phyloP scores from a whole-genome alignment of 2,113 vertebrate genomes.

The Alexandromys fortis region DNA sequence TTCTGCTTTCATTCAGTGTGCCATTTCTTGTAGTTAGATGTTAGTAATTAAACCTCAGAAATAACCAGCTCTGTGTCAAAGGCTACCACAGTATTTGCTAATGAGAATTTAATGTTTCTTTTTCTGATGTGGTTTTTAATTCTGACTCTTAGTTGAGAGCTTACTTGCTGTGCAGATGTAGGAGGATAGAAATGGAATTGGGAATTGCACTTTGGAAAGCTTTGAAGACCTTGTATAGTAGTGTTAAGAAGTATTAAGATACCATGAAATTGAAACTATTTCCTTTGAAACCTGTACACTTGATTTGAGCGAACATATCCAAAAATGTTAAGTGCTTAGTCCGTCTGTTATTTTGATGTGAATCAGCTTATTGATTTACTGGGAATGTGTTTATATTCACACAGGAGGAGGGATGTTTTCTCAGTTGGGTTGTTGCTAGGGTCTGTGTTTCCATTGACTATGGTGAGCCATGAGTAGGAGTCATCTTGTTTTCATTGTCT shows the following conservation, averaged over 20 bases:
- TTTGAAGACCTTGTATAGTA: conserved; percentile 50
- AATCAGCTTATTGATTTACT: conserved; percentile 59
- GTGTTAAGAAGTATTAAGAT: conserved; percentile 22
- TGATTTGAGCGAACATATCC: conserved; percentile 53
- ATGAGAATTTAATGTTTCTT: conserved; percentile 19
- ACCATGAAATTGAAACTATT: conserved; percentile 39
- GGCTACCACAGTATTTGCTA: neutral
- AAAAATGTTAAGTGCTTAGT: conserved; percentile 56
- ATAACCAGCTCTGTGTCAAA: neutral
- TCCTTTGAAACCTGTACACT: conserved; percentile 42
- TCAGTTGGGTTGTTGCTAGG: conserved; percentile 63
- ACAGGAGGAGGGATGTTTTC: conserved; percentile 59
- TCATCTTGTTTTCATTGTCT: conserved; percentile 79
- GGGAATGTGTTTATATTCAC: conserved; percentile 58
- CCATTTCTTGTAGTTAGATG: conserved; percentile 50
- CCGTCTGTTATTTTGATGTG: conserved; percentile 52
- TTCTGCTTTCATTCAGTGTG: neutral
- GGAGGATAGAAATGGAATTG: conserved; percentile 39
- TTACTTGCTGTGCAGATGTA: neutral
- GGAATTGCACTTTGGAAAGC: conserved; percentile 16
- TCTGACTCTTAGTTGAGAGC: neutral
- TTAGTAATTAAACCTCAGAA: conserved; percentile 40
- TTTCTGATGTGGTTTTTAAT: conserved; percentile 23
- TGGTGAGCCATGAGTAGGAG: conserved; percentile 74
- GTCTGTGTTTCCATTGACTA: conserved; percentile 77